phyloP scores from a whole-genome alignment of 2,797 vertebrate genomes.

The Micrastur ruficollis region DNA sequence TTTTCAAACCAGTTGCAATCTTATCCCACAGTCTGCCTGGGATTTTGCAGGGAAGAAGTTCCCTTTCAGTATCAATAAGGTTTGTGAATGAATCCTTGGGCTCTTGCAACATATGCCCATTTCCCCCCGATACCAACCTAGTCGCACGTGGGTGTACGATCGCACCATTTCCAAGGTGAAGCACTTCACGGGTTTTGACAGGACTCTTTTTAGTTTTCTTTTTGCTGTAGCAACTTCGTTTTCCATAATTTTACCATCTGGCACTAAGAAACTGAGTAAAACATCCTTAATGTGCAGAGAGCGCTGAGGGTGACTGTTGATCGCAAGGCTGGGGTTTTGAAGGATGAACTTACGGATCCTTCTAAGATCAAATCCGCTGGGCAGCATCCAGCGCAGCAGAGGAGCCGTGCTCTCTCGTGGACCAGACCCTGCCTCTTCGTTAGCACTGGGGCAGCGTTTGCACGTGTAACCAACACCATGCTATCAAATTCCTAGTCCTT shows the following conservation, averaged over 20 bases:
- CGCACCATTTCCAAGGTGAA: neutral
- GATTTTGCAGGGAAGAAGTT: neutral
- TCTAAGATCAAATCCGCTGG: neutral
- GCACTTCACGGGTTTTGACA: neutral
- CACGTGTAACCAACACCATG: neutral
- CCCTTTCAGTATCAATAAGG: neutral
- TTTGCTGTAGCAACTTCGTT: neutral
- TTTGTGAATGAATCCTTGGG: neutral
- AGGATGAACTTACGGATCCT: neutral
- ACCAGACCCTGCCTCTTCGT: neutral
- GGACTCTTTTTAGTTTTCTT: neutral
- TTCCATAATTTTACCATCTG: neutral
- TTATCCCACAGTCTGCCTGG: neutral
- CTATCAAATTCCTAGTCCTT: neutral
- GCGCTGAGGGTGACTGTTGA: neutral
- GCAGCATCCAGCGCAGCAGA: neutral
- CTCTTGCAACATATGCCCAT: neutral
- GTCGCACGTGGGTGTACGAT: neutral
- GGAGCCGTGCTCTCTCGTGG: neutral
- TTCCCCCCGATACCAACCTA: neutral
- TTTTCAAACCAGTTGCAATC: neutral
- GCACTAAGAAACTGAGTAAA: neutral
- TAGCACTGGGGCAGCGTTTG: neutral
- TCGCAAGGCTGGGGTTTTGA: neutral
- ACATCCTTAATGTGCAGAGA: accelerated